A percentile compares a stretch with the other conserved stretches of the same genome.
These are phyloP conservation scores for Pseudococcus jackbeardsleyi DNA, from an alignment of 2,888 invertebrate species.

Conservation along the genomic window DNA sequence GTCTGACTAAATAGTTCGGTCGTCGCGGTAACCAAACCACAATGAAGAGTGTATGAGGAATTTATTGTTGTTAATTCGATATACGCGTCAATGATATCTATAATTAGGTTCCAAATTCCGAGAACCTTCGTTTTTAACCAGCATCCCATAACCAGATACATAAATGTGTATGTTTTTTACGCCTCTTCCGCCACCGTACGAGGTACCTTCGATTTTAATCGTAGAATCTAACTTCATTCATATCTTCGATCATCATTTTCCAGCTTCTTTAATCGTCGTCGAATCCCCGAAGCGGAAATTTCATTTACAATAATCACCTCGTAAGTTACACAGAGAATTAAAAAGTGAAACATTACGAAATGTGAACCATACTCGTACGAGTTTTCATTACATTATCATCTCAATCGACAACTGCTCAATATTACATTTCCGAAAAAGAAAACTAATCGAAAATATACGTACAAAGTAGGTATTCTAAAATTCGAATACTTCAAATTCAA, in stretches of 20 bases:
- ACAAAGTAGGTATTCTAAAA: too few relatives aligned
- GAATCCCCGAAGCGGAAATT: too few relatives aligned
- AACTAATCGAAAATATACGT: too few relatives aligned
- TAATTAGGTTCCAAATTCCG: conserved; percentile 53
- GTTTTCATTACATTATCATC: too few relatives aligned
- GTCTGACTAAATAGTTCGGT: conserved; percentile 62
- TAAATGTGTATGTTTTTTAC: conserved; percentile 28
- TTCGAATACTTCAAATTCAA: too few relatives aligned
- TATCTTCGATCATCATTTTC: background rate
- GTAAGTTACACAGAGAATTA: too few relatives aligned
- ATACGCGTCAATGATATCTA: conserved; percentile 63
- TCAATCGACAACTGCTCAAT: too few relatives aligned
- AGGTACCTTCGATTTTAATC: background rate
- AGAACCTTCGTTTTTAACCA: conserved; percentile 26
- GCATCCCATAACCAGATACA: background rate
- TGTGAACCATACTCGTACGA: too few relatives aligned
- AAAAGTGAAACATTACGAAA: too few relatives aligned
- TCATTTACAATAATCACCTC: too few relatives aligned
- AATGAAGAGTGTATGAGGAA: conserved; percentile 47
- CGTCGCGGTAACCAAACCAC: conserved; percentile 51
- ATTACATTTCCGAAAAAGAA: too few relatives aligned
- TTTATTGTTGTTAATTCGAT: conserved; percentile 64
- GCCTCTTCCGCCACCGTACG: background rate
- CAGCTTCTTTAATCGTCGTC: too few relatives aligned
- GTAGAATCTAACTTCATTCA: conserved; percentile 1